Evolutionary conservation across 2,888 invertebrate genomes (phyloP).

Genomic region (Aelia acuminata): DNA sequence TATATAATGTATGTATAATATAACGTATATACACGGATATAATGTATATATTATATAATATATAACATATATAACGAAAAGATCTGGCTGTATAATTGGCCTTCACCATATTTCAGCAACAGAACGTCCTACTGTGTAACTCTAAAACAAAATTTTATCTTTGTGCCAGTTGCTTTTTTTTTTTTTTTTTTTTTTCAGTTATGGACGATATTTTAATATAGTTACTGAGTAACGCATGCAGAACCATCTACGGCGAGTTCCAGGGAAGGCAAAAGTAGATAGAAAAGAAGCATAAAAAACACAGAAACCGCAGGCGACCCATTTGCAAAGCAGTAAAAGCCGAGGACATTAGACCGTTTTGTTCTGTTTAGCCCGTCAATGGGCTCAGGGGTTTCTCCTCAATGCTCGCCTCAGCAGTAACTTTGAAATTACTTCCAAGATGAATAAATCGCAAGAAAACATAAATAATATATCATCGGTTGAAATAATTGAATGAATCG

Average conservation of each 20-base stretch:
- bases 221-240: not conserved
- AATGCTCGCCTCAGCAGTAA: not conserved
- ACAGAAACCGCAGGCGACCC: constrained; percentile 36
- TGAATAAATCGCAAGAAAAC: not conserved
- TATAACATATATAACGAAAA: too few relatives aligned
- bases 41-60: too few relatives aligned
- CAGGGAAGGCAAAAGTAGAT: not conserved
- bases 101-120: too few relatives aligned
- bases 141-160: too few relatives aligned
- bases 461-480: not conserved
- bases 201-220: not conserved
- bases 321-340: constrained; percentile 34
- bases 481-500: not conserved
- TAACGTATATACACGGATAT: too few relatives aligned
- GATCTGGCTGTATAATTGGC: too few relatives aligned
- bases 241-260: not conserved
- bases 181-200: too few relatives aligned
- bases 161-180: too few relatives aligned
- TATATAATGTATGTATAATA: too few relatives aligned
- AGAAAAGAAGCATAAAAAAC: not conserved
- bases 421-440: not conserved
- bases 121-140: too few relatives aligned
- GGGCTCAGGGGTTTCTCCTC: constrained; percentile 14
- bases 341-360: constrained; percentile 30
- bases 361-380: constrained; percentile 33